Evolutionary conservation across 2,888 invertebrate species (phyloP).

Genomic region (Pollenia griseotomentosa): DNA sequence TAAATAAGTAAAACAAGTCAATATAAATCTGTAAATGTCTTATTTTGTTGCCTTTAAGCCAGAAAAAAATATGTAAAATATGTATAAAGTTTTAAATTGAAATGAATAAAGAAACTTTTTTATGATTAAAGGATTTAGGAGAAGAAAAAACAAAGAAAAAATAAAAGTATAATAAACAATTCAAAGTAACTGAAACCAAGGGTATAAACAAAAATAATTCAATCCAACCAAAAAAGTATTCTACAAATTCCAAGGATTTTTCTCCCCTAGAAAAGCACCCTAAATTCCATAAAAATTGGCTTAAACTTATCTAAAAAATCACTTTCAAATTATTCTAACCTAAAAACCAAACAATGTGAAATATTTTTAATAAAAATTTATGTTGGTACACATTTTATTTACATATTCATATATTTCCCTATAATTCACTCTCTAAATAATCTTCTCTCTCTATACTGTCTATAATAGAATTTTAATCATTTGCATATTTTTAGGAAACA

Average conservation of each 20-base stretch:
- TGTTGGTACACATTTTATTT: too few relatives aligned
- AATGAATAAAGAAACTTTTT: neutral
- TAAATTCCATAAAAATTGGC: too few relatives aligned
- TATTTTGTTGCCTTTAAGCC: neutral
- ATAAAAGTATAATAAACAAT: neutral
- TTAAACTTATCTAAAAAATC: too few relatives aligned
- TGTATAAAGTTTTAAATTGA: neutral
- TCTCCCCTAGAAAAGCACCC: too few relatives aligned
- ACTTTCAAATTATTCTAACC: too few relatives aligned
- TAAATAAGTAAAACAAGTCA: conserved; percentile 17
- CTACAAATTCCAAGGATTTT: too few relatives aligned
- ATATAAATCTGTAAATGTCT: neutral
- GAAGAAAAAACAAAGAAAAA: neutral
- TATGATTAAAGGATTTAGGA: neutral
- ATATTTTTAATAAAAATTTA: too few relatives aligned
- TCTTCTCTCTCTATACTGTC: neutral
- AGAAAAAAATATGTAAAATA: neutral
- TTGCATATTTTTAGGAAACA: conserved; percentile 3
- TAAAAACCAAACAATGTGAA: too few relatives aligned
- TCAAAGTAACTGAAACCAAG: too few relatives aligned
- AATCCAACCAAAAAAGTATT: too few relatives aligned
- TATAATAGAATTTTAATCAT: conserved; percentile 1
- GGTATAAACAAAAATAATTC: too few relatives aligned
- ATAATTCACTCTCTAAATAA: neutral
- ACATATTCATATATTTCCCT: too few relatives aligned